Evolutionary conservation across 1,140 invertebrate genomes (phyloP), one percentile per base, ranked within the genome.

Genomic region (Hormaphis cornu): DNA sequence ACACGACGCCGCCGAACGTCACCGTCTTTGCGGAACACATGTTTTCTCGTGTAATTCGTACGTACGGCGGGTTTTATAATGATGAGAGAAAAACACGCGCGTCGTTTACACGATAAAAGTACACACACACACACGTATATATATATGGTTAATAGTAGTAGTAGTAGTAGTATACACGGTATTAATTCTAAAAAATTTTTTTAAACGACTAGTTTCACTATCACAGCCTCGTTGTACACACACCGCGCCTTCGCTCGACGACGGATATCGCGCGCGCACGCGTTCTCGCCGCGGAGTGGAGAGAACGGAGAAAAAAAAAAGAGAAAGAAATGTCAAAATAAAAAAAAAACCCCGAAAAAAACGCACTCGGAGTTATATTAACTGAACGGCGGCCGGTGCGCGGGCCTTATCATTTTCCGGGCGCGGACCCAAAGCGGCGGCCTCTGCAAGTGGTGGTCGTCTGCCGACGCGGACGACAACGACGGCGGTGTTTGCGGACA

Each of bases 1-100:
- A 53, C 56, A 75, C 70, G n/a, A 75, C 74, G 35, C 74, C 74
- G 59, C 74, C 74, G 35, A 75, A 75, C 37, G 73, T 74, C 7
- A 75, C 74, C 9, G 72, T 71, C 59, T 75, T 75, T 22, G 59
- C 50, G 26, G 28, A 71, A 70, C 74, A 74, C 73, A 56, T 72
- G 70, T 42, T 24, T 33, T 30, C n/a, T 9, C 16, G n/a, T n/a
- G n/a, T n/a, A n/a, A n/a, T n/a, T n/a, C n/a, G n/a, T n/a, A n/a
- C n/a, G n/a, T n/a, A n/a, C n/a, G n/a, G n/a, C n/a, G n/a, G n/a
- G n/a, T n/a, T n/a, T n/a, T n/a, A n/a, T n/a, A n/a, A n/a, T n/a
- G n/a, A n/a, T n/a, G n/a, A n/a, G n/a, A n/a, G n/a, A n/a, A n/a
- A n/a, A n/a, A n/a, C n/a, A n/a, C n/a, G n/a, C n/a, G n/a, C n/a